Percentiles rank a stretch among this genome's conserved stretches.
Conservation (phyloP, 2,113 vertebrate species). For the Hippocampus guttulatus region DNA sequence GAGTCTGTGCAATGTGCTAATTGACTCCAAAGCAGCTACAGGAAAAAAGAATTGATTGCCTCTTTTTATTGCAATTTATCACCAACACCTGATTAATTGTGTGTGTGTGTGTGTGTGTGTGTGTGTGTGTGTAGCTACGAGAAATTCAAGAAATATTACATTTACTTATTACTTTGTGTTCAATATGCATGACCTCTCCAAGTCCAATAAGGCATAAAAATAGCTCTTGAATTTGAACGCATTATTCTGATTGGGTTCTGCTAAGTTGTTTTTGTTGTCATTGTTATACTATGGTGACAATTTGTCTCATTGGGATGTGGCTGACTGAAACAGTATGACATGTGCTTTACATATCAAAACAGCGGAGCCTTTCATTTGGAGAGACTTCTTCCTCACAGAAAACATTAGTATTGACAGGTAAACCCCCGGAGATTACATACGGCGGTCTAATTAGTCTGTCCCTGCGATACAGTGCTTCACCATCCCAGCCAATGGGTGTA, state of each 20-base stretch:
- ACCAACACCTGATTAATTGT: constrained; percentile 64
- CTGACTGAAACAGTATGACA: constrained; percentile 50
- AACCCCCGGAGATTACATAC: constrained; percentile 53
- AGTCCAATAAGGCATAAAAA: constrained; percentile 33
- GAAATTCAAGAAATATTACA: constrained; percentile 64
- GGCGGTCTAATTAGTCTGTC: constrained; percentile 61
- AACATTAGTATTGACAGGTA: constrained; percentile 65
- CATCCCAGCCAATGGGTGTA: constrained; percentile 18
- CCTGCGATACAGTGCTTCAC: constrained; percentile 33
- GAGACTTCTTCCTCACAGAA: constrained; percentile 45
- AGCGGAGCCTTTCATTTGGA: constrained; percentile 48
- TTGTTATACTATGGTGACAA: constrained; percentile 60
- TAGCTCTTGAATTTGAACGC: constrained; percentile 54
- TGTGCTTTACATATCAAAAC: constrained; percentile 64
- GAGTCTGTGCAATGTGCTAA: constrained; percentile 54
- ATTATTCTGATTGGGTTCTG: constrained; percentile 65
- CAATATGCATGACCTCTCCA: constrained; percentile 66
- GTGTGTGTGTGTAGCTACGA: constrained; percentile 44
- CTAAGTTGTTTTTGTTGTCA: constrained; percentile 66
- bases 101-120: constrained; percentile 27
- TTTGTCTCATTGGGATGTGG: constrained; percentile 48
- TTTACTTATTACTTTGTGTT: constrained; percentile 61
- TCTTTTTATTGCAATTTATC: constrained; percentile 61
- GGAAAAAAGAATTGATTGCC: constrained; percentile 46
- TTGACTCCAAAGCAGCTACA: constrained; percentile 58